Conservation (phyloP, 1,140 invertebrate species). For the Drosophila rufa region DNA sequence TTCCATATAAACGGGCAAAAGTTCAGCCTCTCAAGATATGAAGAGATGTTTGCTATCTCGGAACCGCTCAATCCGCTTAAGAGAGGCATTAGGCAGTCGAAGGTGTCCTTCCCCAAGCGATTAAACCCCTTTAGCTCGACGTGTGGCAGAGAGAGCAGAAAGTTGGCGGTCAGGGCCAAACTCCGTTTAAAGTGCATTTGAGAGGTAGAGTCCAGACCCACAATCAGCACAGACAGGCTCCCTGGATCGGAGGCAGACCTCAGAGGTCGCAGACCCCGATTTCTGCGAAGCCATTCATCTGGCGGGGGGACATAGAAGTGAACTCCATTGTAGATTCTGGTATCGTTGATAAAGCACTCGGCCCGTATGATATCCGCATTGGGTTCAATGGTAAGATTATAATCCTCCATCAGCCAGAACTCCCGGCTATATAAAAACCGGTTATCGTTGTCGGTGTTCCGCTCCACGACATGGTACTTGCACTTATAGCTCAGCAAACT, state of each 20-base stretch:
- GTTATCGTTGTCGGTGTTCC: slow-evolving; percentile 23
- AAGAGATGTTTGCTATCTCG: slow-evolving; percentile 85
- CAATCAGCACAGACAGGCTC: slow-evolving; percentile 38
- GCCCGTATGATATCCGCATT: slow-evolving; percentile 22
- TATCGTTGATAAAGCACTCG: slow-evolving; percentile 6
- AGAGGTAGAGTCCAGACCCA: slow-evolving; percentile 45
- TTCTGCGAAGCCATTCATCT: not conserved
- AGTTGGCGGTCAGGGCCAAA: slow-evolving; percentile 45
- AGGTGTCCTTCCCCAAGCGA: slow-evolving; percentile 84
- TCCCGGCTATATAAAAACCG: slow-evolving; percentile 6
- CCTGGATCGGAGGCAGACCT: not conserved
- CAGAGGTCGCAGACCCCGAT: not conserved
- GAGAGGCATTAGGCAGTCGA: slow-evolving; percentile 90
- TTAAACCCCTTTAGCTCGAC: slow-evolving; percentile 44
- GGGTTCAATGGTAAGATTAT: slow-evolving; percentile 12
- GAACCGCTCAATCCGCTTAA: slow-evolving; percentile 88
- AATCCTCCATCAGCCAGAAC: not conserved
- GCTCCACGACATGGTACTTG: slow-evolving; percentile 22
- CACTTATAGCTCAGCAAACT: slow-evolving; percentile 4
- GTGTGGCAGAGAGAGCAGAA: slow-evolving; percentile 35
- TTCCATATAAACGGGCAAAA: slow-evolving; percentile 92
- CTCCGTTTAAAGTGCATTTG: slow-evolving; percentile 75
- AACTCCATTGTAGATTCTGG: slow-evolving; percentile 14
- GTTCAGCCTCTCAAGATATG: slow-evolving; percentile 84
- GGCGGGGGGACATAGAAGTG: slow-evolving; percentile 26